Conservation (phyloP, 2,797 vertebrate genomes). For the Sebastes hopkinsi region DNA sequence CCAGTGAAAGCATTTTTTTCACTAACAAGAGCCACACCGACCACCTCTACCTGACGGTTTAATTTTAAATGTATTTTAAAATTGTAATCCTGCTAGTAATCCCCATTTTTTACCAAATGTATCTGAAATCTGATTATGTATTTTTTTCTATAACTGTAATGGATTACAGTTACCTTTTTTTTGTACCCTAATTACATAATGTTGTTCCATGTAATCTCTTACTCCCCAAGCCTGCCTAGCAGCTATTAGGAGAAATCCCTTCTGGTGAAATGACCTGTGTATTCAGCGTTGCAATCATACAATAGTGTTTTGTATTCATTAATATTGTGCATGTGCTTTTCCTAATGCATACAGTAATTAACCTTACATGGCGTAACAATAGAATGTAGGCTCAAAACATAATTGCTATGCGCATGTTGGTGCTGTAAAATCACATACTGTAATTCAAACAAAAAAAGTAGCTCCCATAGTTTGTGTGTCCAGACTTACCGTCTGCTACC, state of each 20-base stretch:
- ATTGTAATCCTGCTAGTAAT: not conserved
- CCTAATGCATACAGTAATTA: slow-evolving; percentile 6
- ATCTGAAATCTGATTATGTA: not conserved
- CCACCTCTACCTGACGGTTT: too few relatives aligned
- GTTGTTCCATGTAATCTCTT: too few relatives aligned
- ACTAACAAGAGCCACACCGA: too few relatives aligned
- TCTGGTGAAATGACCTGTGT: slow-evolving; percentile 10
- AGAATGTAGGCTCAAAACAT: not conserved
- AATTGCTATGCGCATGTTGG: not conserved
- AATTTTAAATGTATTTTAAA: not conserved
- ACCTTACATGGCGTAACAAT: slow-evolving; percentile 1
- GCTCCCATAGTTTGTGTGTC: not conserved
- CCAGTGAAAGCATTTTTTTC: too few relatives aligned
- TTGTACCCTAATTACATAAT: not conserved
- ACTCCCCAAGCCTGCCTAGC: too few relatives aligned
- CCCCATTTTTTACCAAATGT: too few relatives aligned
- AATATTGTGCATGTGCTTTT: slow-evolving; percentile 7
- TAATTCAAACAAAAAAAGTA: not conserved
- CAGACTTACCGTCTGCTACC: slow-evolving; percentile 92
- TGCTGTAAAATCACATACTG: not conserved
- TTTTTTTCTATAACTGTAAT: not conserved
- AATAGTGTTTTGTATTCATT: not conserved
- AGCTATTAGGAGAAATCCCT: not conserved
- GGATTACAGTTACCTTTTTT: not conserved
- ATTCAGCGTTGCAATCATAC: slow-evolving; percentile 13